Base-by-base conservation (phyloP, 2,113 vertebrate species). In the Salvelinus sp. region DNA sequence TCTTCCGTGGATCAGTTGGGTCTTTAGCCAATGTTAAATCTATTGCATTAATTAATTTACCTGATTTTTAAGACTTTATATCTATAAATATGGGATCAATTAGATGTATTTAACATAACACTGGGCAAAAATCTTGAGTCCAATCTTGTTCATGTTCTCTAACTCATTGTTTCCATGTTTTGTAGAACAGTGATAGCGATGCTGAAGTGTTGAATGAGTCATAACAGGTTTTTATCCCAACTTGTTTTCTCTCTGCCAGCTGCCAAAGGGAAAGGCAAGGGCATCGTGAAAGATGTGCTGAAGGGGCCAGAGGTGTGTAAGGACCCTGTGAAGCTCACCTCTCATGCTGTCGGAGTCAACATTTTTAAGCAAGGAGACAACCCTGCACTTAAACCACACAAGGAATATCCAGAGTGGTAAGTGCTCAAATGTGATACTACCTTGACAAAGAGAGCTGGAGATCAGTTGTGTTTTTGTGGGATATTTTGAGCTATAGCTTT, bases 321-420 rank as follows among this genome's bases (percentile, higher is more conserved):
- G 18, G 97, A 99, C 78, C 93, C 97, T 0, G 20, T 77, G 6
- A 85, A 48, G 83, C 94, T 99, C 3, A 88, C 93, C 33, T 90
- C 94, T 0, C 70, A 96, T 0, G 96, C 96, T 77, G 93, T 98
- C 75, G 97, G 97, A 0, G 94, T 91, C 25, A 98, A 97, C 71
- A 94, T 97, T 82, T 94, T 93, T 73, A 97, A 97, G 80, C 90
- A 95, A 4, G 95, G 96, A 7, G 93, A 93, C 0, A 96, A 98
- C 28, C 95, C 97, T 68, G 82, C 80, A 38, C 88, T 98, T 74
- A 96, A 95, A 81, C 84, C 94, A 0, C 87, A 88, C 0, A 85
- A 92, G 0, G 94, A 98, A 70, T 99, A 99, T 76, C 97, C 97
- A 0, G 94, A 95, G 68, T 98, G 97, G 97, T 99, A 82, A 87